Evolutionary conservation across 2,888 invertebrate genomes (phyloP), one percentile per base, ranked within the genome.

Genomic region (Esperia sulphurella): DNA sequence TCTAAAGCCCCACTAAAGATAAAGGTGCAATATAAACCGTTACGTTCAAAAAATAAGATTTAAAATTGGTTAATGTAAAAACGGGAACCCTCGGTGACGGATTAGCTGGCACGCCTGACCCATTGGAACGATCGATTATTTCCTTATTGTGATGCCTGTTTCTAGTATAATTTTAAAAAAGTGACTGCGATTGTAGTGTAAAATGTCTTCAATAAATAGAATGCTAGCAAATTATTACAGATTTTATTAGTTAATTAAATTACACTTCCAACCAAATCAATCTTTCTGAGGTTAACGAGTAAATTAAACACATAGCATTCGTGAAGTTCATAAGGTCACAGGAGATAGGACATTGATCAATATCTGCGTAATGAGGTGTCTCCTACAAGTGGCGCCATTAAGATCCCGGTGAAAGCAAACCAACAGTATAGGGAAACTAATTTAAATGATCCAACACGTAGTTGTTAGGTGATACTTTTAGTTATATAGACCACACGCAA

Each of bases 81-180:
- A 55, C 55, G 50, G 51, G 70, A 78, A 78, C 79, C 83, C 79
- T 75, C 70, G 71, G 73, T 71, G 81, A 74, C 75, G 86, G 86
- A 85, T 88, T 86, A 86, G 75, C 79, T 73, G 79, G 82, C 82
- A 75, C 74, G 88, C 80, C 72, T 88, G 89, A 89, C 89, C 89
- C 83, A 89, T 88, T 87, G 88, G 83, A 84, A 80, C 87, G 79
- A 88, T 88, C 87, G 86, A 89, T 89, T 89, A 85, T 88, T 89
- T 88, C 87, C 88, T 86, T 80, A 85, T 85, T 79, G 79, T 84
- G 68, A 70, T 68, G 71, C 65, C 70, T 68, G 73, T 61, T 62
- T 74, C 64, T 71, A 70, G 61, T 63, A 71, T 76, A 75, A 82
- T 82, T 78, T 78, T 71, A 76, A 78, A 39, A 73, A 70, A 31